A percentile compares a stretch with the other conserved stretches of the same genome.
phyloP scores from a whole-genome alignment of 2,797 vertebrate genomes.

The Microhierax caerulescens region DNA sequence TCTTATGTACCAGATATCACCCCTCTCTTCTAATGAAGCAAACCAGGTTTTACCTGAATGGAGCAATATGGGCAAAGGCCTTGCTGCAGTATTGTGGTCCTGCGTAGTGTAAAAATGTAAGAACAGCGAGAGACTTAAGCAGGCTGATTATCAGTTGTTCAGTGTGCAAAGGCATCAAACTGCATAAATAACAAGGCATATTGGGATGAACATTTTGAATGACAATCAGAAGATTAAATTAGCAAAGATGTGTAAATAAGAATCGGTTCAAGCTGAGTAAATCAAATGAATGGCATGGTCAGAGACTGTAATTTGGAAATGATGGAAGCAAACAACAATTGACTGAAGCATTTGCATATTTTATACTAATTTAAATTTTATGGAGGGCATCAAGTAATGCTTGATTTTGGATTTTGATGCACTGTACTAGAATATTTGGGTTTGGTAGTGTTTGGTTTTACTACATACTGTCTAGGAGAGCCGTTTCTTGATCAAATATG shows the following conservation, averaged over 20 bases:
- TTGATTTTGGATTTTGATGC: slow-evolving; percentile 1
- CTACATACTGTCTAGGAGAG: background rate
- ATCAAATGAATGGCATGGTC: slow-evolving; percentile 42
- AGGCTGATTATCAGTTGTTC: background rate
- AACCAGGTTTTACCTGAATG: background rate
- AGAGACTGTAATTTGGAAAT: slow-evolving; percentile 25
- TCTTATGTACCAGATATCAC: background rate
- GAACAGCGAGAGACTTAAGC: background rate
- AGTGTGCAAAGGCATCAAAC: background rate
- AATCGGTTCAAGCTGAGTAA: slow-evolving; percentile 30
- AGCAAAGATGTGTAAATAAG: slow-evolving; percentile 15
- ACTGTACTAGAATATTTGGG: background rate
- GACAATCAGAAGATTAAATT: slow-evolving; percentile 31
- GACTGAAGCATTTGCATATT: slow-evolving; percentile 16
- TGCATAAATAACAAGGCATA: background rate
- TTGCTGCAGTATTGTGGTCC: background rate
- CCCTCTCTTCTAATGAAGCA: background rate
- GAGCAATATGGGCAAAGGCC: background rate
- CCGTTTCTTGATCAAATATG: background rate
- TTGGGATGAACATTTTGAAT: slow-evolving; percentile 3
- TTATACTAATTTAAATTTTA: background rate
- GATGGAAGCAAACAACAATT: slow-evolving; percentile 4
- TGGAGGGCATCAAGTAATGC: background rate
- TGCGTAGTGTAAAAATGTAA: background rate
- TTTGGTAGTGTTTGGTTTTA: background rate